Percentiles rank a stretch among this genome's conserved stretches.
phyloP scores from a whole-genome alignment of 1,140 invertebrate species.

The Brachionus sp. region DNA sequence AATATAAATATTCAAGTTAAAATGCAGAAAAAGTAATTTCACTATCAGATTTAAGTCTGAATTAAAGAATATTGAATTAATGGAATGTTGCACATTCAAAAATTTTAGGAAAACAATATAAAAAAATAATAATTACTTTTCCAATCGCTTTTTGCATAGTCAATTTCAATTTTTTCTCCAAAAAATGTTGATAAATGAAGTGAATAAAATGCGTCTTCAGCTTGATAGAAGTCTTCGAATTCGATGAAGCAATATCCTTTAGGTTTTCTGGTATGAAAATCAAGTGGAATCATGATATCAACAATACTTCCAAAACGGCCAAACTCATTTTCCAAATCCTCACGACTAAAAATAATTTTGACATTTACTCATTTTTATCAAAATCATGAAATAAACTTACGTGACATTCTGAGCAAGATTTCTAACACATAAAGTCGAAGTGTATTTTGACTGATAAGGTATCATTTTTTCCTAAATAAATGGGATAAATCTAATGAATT shows the following conservation, averaged over 20 bases:
- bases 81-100: background rate
- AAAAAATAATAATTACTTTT: constrained; percentile 29
- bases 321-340: constrained; percentile 60
- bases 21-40: no score
- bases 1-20: no score
- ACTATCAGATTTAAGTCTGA: no score
- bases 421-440: constrained; percentile 28
- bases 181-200: constrained; percentile 44
- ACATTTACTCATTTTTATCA: background rate
- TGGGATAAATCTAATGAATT: background rate
- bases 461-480: constrained; percentile 4
- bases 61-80: background rate
- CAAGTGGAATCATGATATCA: constrained; percentile 62
- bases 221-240: constrained; percentile 53
- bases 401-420: constrained; percentile 40
- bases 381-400: background rate
- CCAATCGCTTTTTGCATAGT: constrained; percentile 46
- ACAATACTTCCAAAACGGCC: constrained; percentile 61
- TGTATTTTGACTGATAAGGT: constrained; percentile 30
- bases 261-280: constrained; percentile 60
- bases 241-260: constrained; percentile 63
- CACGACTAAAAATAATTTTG: constrained; percentile 49
- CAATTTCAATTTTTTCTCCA: constrained; percentile 45
- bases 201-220: constrained; percentile 45
- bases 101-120: background rate